A percentile compares a stretch with the other conserved stretches of the same genome.
phyloP scores from a whole-genome alignment of 2,113 vertebrate species.

The Myrmecobius fasciatus region DNA sequence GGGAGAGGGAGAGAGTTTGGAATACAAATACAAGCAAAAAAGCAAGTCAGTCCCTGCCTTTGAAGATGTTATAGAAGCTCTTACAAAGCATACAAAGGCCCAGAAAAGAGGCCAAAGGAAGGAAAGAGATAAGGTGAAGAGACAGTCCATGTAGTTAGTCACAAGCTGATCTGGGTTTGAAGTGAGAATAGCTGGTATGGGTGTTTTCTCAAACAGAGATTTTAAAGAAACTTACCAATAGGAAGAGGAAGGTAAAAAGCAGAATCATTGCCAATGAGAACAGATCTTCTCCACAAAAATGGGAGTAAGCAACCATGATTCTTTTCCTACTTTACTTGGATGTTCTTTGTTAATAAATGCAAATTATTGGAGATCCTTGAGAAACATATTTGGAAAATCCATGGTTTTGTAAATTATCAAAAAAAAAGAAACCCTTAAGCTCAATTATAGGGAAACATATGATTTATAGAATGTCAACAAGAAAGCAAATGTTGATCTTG shows the following conservation, averaged over 20 bases:
- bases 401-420: constrained; percentile 17
- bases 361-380: neutral
- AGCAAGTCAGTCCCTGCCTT: neutral
- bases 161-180: neutral
- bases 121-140: neutral
- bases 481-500: constrained; percentile 10
- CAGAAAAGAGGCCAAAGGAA: neutral
- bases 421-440: neutral
- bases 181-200: neutral
- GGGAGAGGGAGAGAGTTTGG: too few relatives aligned
- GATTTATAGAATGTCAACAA: constrained; percentile 10
- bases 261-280: neutral
- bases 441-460: neutral
- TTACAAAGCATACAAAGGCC: neutral
- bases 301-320: neutral
- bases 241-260: neutral
- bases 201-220: neutral
- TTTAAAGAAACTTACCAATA: neutral
- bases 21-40: neutral
- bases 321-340: neutral
- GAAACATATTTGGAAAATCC: neutral
- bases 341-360: neutral
- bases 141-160: neutral
- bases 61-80: neutral
- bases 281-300: neutral